phyloP scores from a whole-genome alignment of 2,113 vertebrate species.

The Sebastes fasciatus region DNA sequence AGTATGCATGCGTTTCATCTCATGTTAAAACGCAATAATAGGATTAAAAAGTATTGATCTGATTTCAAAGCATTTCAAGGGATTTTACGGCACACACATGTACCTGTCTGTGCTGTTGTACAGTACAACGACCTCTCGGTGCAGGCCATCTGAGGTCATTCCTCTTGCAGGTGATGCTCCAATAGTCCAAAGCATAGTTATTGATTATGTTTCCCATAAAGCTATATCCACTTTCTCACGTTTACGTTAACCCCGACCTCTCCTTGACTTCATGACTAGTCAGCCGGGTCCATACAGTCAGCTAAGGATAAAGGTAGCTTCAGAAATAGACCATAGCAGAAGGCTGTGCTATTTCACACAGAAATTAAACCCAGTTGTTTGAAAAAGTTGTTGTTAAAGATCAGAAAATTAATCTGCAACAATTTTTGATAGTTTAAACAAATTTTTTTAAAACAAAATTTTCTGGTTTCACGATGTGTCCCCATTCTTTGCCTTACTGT shows the following conservation, averaged over 20 bases:
- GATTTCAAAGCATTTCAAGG: slow-evolving; percentile 44
- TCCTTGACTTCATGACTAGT: slow-evolving; percentile 14
- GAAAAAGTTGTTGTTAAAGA: not conserved
- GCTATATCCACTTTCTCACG: not conserved
- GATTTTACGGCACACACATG: not conserved
- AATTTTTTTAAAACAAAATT: no score
- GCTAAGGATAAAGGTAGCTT: not conserved
- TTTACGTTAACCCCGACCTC: slow-evolving; percentile 11
- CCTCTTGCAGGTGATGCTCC: not conserved
- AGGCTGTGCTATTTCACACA: not conserved
- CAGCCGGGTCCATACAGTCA: not conserved
- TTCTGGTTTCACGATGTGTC: not conserved
- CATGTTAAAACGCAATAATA: slow-evolving; percentile 12
- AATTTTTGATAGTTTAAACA: not conserved
- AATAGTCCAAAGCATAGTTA: slow-evolving; percentile 14
- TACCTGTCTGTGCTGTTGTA: not conserved
- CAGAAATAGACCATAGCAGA: not conserved
- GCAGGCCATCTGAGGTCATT: not conserved
- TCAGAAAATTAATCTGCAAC: not conserved
- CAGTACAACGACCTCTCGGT: not conserved
- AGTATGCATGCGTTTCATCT: not conserved
- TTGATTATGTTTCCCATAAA: slow-evolving; percentile 18
- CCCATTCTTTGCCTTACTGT: not conserved
- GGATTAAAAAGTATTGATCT: slow-evolving; percentile 39
- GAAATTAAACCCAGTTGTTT: not conserved